Conservation (phyloP, 2,888 invertebrate genomes). For the Antheraea assamensis region DNA sequence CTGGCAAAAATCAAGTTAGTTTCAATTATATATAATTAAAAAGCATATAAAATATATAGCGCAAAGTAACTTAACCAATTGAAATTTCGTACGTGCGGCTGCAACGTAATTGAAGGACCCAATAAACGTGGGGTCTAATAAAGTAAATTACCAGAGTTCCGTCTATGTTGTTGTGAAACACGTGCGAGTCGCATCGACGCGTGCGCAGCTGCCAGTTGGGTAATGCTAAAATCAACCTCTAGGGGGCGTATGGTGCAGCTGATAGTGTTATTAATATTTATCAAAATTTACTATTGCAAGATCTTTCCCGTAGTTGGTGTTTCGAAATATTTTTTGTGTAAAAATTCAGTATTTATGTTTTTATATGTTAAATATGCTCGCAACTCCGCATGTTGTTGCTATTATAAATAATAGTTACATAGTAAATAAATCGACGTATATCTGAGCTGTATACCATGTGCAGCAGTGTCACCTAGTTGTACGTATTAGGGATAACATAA, state of each 20-base stretch:
- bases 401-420: too few relatives aligned
- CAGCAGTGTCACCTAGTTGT: too few relatives aligned
- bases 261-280: neutral
- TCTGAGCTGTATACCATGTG: too few relatives aligned
- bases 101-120: slow-evolving; percentile 17
- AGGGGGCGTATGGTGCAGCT: neutral
- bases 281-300: neutral
- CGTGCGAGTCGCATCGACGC: slow-evolving; percentile 32
- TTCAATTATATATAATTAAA: neutral
- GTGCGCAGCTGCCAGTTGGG: slow-evolving; percentile 44
- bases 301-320: neutral
- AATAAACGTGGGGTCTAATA: slow-evolving; percentile 24
- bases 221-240: slow-evolving; percentile 26
- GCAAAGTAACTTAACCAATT: slow-evolving; percentile 9
- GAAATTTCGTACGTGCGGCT: slow-evolving; percentile 17
- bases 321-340: neutral
- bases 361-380: too few relatives aligned
- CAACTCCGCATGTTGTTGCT: too few relatives aligned
- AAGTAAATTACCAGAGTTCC: slow-evolving; percentile 26
- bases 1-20: neutral
- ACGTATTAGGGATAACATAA: too few relatives aligned
- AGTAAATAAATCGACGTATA: too few relatives aligned
- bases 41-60: neutral
- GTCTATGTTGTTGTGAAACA: slow-evolving; percentile 38
- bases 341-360: neutral